These are phyloP conservation scores for Pocillopora grandis DNA, from an alignment of 92 coral and sea anemone genomes.

Conservation along the genomic window DNA sequence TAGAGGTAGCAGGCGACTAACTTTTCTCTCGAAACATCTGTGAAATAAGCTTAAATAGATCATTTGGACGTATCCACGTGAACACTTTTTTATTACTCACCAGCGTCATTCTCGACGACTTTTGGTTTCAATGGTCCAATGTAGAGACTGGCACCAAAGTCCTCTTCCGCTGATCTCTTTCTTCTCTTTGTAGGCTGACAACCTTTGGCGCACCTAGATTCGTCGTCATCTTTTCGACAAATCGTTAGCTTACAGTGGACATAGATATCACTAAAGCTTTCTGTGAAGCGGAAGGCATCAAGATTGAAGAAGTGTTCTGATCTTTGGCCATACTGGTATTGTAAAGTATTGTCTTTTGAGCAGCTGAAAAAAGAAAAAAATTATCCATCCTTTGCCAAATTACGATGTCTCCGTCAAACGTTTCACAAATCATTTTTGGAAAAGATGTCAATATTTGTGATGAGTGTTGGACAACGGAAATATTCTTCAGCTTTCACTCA, in stretches of 20 bases:
- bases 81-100: background rate
- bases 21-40: too few relatives aligned
- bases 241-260: conserved; percentile 73
- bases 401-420: too few relatives aligned
- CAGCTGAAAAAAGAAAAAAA: conserved; percentile 44
- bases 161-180: background rate
- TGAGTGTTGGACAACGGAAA: too few relatives aligned
- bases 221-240: conserved; percentile 49
- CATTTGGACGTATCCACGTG: background rate
- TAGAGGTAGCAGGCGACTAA: too few relatives aligned
- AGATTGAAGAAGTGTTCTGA: conserved; percentile 64
- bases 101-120: background rate
- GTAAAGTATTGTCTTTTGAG: conserved; percentile 61
- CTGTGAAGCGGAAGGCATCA: conserved; percentile 76
- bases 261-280: conserved; percentile 42
- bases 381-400: too few relatives aligned
- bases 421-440: too few relatives aligned
- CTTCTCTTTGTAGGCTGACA: conserved; percentile 42
- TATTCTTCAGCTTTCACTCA: too few relatives aligned
- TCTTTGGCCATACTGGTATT: conserved; percentile 43
- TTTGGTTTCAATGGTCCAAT: conserved; percentile 13
- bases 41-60: too few relatives aligned
- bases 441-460: too few relatives aligned
- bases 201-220: conserved; percentile 59
- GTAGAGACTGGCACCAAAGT: background rate